Evolutionary conservation across 2,888 invertebrate species (phyloP).

Genomic region (Dicycla oo): DNA sequence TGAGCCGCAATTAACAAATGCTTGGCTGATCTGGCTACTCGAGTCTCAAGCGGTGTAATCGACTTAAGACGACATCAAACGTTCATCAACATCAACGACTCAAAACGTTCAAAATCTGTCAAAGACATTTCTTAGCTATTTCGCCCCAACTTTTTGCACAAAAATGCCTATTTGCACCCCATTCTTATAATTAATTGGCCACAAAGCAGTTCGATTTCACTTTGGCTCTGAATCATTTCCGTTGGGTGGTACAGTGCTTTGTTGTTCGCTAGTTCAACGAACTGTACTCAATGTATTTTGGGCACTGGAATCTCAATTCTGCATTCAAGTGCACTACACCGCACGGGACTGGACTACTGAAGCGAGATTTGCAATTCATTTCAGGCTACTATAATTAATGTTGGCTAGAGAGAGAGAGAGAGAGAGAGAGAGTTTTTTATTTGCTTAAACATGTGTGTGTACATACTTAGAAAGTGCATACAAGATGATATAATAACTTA

Average conservation of each 20-base stretch:
- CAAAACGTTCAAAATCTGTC: background rate
- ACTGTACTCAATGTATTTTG: conserved; percentile 62
- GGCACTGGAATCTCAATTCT: conserved; percentile 53
- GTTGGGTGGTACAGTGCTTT: conserved; percentile 63
- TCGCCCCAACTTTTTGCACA: background rate
- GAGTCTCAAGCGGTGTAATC: conserved; percentile 5
- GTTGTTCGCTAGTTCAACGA: conserved; percentile 67
- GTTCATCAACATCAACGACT: background rate
- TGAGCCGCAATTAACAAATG: conserved; percentile 4
- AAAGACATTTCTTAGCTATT: background rate
- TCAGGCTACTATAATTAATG: conserved; percentile 20
- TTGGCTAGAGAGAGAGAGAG: no score
- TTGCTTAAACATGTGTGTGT: no score
- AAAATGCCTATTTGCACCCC: background rate
- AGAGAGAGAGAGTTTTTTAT: no score
- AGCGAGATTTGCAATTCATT: conserved; percentile 34
- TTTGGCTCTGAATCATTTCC: conserved; percentile 68
- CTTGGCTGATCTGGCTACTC: background rate
- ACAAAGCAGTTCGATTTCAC: conserved; percentile 61
- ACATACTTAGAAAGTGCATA: no score
- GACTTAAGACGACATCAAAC: background rate
- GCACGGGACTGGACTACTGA: conserved; percentile 6
- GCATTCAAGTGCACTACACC: conserved; percentile 46
- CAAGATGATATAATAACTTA: no score
- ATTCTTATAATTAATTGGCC: conserved; percentile 39